A percentile compares a stretch with the other conserved stretches of the same genome.
Evolutionary conservation across 2,888 invertebrate genomes (phyloP).

Genomic region (Falcaria lacertinaria): DNA sequence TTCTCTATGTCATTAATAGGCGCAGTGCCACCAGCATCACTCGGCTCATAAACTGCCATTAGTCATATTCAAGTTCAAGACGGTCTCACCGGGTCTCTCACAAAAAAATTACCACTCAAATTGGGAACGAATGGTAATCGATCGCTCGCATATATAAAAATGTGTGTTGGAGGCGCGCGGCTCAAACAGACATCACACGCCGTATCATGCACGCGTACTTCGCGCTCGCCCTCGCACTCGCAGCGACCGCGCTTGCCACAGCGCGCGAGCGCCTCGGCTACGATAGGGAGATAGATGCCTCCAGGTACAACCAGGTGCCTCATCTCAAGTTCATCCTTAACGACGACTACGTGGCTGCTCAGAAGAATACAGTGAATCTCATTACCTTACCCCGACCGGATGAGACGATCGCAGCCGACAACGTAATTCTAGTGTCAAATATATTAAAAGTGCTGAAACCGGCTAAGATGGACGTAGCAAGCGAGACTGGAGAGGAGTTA

Average conservation of each 20-base stretch:
- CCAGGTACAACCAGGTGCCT: conserved; percentile 56
- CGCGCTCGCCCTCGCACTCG: conserved; percentile 55
- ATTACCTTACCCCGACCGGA: conserved; percentile 59
- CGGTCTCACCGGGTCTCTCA: conserved; percentile 41
- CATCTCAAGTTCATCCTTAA: conserved; percentile 56
- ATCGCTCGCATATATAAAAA: conserved; percentile 72
- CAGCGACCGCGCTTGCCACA: conserved; percentile 41
- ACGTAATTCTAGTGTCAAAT: conserved; percentile 68
- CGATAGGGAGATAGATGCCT: conserved; percentile 64
- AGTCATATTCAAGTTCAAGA: conserved; percentile 61
- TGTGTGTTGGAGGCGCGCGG: conserved; percentile 68
- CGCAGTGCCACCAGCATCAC: not conserved
- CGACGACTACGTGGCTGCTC: conserved; percentile 47
- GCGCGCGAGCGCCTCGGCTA: conserved; percentile 60
- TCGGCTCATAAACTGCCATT: conserved; percentile 14
- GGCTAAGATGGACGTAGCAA: conserved; percentile 34
- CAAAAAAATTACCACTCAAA: conserved; percentile 63
- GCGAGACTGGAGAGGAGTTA: conserved; percentile 40
- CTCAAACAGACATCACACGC: conserved; percentile 68
- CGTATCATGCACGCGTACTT: conserved; percentile 74
- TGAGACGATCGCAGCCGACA: conserved; percentile 61
- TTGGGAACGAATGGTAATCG: conserved; percentile 71
- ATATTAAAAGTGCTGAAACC: conserved; percentile 60
- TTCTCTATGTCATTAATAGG: not conserved
- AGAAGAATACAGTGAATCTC: conserved; percentile 63